These are phyloP conservation scores for Luperina nickerlii DNA, from an alignment of 2,888 invertebrate genomes.

Conservation along the genomic window DNA sequence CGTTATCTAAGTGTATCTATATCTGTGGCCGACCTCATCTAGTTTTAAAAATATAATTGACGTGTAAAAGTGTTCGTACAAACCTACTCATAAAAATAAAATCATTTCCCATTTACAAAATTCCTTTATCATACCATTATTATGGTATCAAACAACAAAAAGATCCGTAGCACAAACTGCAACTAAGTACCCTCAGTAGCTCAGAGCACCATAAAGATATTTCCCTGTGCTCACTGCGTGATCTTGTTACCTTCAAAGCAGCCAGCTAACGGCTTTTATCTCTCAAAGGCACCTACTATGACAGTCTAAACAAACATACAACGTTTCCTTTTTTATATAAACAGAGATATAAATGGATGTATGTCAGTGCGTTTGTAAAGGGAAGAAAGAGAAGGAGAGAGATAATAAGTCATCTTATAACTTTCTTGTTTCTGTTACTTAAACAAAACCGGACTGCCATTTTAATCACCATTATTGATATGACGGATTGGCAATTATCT, in stretches of 20 bases:
- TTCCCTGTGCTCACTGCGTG: slow-evolving; percentile 37
- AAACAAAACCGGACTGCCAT: too few relatives aligned
- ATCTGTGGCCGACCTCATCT: neutral
- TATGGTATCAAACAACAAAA: neutral
- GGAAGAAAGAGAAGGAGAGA: neutral
- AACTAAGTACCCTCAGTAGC: slow-evolving; percentile 33
- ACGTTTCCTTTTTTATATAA: slow-evolving; percentile 63
- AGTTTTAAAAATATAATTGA: neutral
- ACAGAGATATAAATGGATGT: slow-evolving; percentile 59
- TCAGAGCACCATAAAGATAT: slow-evolving; percentile 45
- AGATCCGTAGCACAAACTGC: slow-evolving; percentile 15
- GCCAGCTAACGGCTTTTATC: slow-evolving; percentile 59
- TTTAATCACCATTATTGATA: too few relatives aligned
- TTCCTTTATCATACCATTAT: neutral
- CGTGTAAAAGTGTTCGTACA: too few relatives aligned
- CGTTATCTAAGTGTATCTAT: too few relatives aligned
- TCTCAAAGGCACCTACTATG: slow-evolving; percentile 55
- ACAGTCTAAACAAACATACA: slow-evolving; percentile 62
- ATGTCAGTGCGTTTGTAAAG: slow-evolving; percentile 30
- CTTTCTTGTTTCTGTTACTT: too few relatives aligned
- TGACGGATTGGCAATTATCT: too few relatives aligned
- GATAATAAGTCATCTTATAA: neutral
- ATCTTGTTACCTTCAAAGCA: slow-evolving; percentile 60
- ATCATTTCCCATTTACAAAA: neutral
- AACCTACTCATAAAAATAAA: too few relatives aligned